These are phyloP conservation scores for Coluber constrictor DNA, from an alignment of 2,797 vertebrate species.

Conservation along the genomic window DNA sequence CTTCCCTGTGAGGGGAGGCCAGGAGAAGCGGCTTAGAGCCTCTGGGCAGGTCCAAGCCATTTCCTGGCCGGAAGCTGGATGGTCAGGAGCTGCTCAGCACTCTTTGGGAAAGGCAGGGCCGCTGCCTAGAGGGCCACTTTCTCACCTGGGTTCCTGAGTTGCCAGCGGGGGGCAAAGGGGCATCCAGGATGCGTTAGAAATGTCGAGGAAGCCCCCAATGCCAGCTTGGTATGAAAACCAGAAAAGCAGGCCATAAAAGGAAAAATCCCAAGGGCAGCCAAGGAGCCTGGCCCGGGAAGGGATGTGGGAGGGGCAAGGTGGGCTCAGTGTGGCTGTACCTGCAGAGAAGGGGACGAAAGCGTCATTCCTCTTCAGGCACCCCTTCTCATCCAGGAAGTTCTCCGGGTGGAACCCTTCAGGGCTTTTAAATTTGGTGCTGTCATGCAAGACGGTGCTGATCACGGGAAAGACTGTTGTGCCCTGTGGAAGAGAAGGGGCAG, in stretches of 20 bases:
- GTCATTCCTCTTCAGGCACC: constrained; percentile 53
- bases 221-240: too few relatives aligned
- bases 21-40: background rate
- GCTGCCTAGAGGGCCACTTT: background rate
- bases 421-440: constrained; percentile 36
- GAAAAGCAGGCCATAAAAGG: background rate
- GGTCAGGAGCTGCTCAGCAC: background rate
- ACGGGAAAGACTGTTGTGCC: constrained; percentile 41
- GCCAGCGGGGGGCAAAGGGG: background rate
- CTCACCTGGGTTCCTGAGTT: background rate
- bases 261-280: too few relatives aligned
- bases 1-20: background rate
- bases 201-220: background rate
- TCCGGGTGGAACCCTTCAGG: constrained; percentile 31
- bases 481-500: constrained; percentile 16
- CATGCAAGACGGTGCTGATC: constrained; percentile 39
- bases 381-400: constrained; percentile 42
- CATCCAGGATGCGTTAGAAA: background rate
- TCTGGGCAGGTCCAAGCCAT: background rate
- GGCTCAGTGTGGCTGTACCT: constrained; percentile 31
- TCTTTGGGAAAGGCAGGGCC: background rate
- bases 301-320: fast-evolving
- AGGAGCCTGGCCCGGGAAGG: too few relatives aligned
- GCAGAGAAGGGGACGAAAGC: constrained; percentile 55
- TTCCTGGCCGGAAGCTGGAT: background rate